Base-by-base conservation (phyloP, 1,140 invertebrate species). In the Eumaeus atala region DNA sequence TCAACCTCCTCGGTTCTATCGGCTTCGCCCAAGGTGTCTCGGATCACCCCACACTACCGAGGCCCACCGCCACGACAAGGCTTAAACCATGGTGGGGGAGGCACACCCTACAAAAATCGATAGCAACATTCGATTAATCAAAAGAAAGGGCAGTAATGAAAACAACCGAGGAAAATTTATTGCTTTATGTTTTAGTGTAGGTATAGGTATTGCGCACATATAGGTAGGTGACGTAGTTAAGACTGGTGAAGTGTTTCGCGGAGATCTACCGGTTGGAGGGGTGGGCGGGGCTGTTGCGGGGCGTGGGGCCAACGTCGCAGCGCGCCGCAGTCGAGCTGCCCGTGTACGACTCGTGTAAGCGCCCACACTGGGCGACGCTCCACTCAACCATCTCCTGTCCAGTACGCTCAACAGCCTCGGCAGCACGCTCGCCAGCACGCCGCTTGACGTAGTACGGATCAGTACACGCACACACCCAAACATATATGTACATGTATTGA, bases 401-500 rank as follows among this genome's bases (percentile, higher is more conserved):
- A 97, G 96, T 90, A 92, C 95, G 74, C 91, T 95, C 73, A 96
- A 97, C 58, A 97, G 97, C 81, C 89, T 98, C 61, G 94, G 95
- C 61, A 97, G 96, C 82, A 96, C 96, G 40, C 89, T 97, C 59
- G 94, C 97, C 60, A 97, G 96, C 48, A 98, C 96, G 17, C 97
- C 97, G 49, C 94, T 98, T 61, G 97, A 99, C 89, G 97, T 98
- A 48, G 91, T 98, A 47, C 91, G 97, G 81, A 96, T 98, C 83
- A 91, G 92, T 89, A 55, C 10, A 16, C 34, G 35, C 9, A 35
- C 44, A 16, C 33, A 12, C 28, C 12, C 16, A 18, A 6, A 28
- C 35, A 0, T 38, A 18, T n/a, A 28, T 11, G 12, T 1, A 33
- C 11, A 34, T 14, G 57, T 40, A 18, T n/a, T n/a, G n/a, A n/a